phyloP scores from a whole-genome alignment of 2,113 vertebrate genomes.

The Thermophis baileyi region DNA sequence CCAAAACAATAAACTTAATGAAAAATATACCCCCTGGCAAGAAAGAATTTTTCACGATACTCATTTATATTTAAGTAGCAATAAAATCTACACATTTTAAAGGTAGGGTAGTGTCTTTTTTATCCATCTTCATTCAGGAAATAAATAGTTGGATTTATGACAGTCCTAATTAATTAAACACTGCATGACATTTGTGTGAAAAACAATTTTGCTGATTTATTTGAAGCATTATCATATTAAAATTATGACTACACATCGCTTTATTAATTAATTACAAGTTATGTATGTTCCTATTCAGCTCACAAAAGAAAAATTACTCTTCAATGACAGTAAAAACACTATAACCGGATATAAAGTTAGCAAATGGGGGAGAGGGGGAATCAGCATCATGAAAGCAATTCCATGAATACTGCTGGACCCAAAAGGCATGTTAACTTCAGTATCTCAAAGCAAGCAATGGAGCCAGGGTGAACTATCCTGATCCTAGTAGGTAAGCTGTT shows the following conservation, averaged over 20 bases:
- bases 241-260: constrained; percentile 8
- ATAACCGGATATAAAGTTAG: background rate
- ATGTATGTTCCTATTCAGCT: background rate
- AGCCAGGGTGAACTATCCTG: background rate
- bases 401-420: background rate
- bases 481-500: background rate
- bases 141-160: constrained; percentile 17
- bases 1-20: background rate
- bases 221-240: constrained; percentile 31
- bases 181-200: background rate
- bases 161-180: constrained; percentile 30
- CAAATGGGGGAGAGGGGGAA: background rate
- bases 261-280: background rate
- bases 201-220: constrained; percentile 38
- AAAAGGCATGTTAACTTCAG: background rate
- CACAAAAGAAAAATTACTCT: background rate
- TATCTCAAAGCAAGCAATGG: background rate
- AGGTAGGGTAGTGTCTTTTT: background rate
- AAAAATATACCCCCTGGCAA: background rate
- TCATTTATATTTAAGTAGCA: background rate
- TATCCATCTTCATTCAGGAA: background rate
- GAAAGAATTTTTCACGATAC: background rate
- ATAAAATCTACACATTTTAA: constrained; percentile 25
- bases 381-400: background rate
- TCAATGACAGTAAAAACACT: background rate